Conservation (phyloP, 1,140 invertebrate species). For the Meteorus sp. region DNA sequence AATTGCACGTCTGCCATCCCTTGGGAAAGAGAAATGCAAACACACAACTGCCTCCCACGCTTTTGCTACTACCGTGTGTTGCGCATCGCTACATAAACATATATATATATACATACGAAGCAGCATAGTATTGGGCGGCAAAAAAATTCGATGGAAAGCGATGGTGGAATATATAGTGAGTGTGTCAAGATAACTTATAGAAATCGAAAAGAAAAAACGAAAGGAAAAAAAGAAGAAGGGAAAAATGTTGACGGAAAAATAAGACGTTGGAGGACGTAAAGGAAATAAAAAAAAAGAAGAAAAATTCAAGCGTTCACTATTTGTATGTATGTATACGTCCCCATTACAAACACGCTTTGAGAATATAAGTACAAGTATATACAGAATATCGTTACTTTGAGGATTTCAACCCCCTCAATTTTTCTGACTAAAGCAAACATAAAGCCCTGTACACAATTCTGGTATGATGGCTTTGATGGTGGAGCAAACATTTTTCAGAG, state of each 20-base stretch:
- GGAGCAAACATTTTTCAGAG: constrained; percentile 42
- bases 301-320: constrained; percentile 12
- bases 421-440: constrained; percentile 38
- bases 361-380: constrained; percentile 22
- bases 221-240: constrained; percentile 1
- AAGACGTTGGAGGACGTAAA: constrained; percentile 6
- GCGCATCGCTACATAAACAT: too few species aligned
- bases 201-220: constrained; percentile 17
- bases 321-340: too few species aligned
- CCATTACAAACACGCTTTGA: too few species aligned
- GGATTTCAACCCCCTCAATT: constrained; percentile 40
- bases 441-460: constrained; percentile 41
- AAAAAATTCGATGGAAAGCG: constrained; percentile 30
- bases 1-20: constrained; percentile 48
- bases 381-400: constrained; percentile 41
- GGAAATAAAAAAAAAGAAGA: constrained; percentile 14
- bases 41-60: constrained; percentile 34
- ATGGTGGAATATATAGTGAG: constrained; percentile 21
- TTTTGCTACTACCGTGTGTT: too few species aligned
- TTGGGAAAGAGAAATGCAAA: constrained; percentile 55
- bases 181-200: constrained; percentile 18
- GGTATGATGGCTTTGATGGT: constrained; percentile 40
- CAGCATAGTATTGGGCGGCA: too few species aligned
- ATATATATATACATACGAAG: too few species aligned
- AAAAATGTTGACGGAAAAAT: too few species aligned